Conservation (phyloP, 2,888 invertebrate genomes). For the Drosophila leonis region DNA sequence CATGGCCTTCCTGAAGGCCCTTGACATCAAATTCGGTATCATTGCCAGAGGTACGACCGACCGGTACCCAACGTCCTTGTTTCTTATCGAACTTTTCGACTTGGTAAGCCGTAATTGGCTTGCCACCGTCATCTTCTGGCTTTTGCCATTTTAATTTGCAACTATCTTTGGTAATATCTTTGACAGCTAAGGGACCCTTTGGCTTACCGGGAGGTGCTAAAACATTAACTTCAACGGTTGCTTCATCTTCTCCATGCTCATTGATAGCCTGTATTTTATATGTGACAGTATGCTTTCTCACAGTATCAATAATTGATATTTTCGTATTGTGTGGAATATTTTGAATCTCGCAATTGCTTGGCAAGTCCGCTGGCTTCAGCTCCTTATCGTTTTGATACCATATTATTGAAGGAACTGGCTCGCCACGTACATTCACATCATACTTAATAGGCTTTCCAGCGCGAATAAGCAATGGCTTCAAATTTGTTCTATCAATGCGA, state of each 20-base stretch:
- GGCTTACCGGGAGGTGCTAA: slow-evolving; percentile 93
- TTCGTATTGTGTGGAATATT: slow-evolving; percentile 97
- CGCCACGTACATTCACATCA: slow-evolving; percentile 97
- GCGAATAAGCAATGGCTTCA: slow-evolving; percentile 95
- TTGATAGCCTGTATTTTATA: slow-evolving; percentile 96
- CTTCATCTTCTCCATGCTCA: slow-evolving; percentile 96
- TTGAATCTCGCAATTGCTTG: slow-evolving; percentile 89
- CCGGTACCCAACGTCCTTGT: slow-evolving; percentile 97
- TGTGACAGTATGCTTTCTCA: slow-evolving; percentile 94
- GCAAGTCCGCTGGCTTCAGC: slow-evolving; percentile 88
- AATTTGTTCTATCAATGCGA: slow-evolving; percentile 97
- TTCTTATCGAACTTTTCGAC: slow-evolving; percentile 97
- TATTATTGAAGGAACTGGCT: slow-evolving; percentile 96
- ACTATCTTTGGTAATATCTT: slow-evolving; percentile 94
- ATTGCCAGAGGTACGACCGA: slow-evolving; percentile 92
- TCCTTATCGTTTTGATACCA: slow-evolving; percentile 95
- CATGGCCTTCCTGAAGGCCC: slow-evolving; percentile 95
- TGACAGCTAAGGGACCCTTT: slow-evolving; percentile 94
- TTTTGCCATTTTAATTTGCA: slow-evolving; percentile 97
- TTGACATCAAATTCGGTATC: slow-evolving; percentile 95
- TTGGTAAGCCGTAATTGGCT: slow-evolving; percentile 95
- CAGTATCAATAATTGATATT: slow-evolving; percentile 91
- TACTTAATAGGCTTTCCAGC: slow-evolving; percentile 96
- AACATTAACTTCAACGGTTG: slow-evolving; percentile 97
- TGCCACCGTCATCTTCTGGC: slow-evolving; percentile 97